phyloP scores from a whole-genome alignment of 2,888 invertebrate species.

The Drosophila rellima region DNA sequence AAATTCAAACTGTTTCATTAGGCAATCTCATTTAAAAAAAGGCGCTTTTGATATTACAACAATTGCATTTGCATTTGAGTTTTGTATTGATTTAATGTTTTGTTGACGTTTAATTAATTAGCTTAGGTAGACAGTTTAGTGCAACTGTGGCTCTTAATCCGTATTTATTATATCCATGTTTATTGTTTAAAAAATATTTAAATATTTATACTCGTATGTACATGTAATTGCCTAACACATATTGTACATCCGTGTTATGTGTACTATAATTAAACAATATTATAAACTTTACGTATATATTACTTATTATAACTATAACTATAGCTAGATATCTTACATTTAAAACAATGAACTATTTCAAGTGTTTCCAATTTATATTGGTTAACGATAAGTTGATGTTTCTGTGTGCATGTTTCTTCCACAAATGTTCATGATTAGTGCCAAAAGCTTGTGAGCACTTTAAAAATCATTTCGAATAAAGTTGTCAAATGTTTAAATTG shows the following conservation, averaged over 20 bases:
- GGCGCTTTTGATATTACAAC: slow-evolving; percentile 55
- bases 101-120: slow-evolving; percentile 51
- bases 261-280: slow-evolving; percentile 65
- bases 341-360: slow-evolving; percentile 48
- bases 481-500: slow-evolving; percentile 34
- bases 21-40: slow-evolving; percentile 62
- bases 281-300: slow-evolving; percentile 51
- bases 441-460: slow-evolving; percentile 55
- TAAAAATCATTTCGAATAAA: slow-evolving; percentile 57
- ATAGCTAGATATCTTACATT: slow-evolving; percentile 55
- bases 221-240: slow-evolving; percentile 50
- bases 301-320: slow-evolving; percentile 27
- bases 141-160: slow-evolving; percentile 43
- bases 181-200: slow-evolving; percentile 55
- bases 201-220: slow-evolving; percentile 49
- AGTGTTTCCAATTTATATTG: slow-evolving; percentile 50
- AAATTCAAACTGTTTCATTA: slow-evolving; percentile 37
- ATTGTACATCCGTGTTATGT: slow-evolving; percentile 57
- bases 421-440: slow-evolving; percentile 50
- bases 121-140: slow-evolving; percentile 49
- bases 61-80: slow-evolving; percentile 49
- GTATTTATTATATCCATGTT: slow-evolving; percentile 48
- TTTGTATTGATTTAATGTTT: slow-evolving; percentile 43
- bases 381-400: slow-evolving; percentile 27
- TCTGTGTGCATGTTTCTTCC: slow-evolving; percentile 49